Percentiles rank a stretch among this genome's conserved stretches.
Evolutionary conservation across 2,888 invertebrate genomes (phyloP).

Genomic region (Aricia artaxerxes): DNA sequence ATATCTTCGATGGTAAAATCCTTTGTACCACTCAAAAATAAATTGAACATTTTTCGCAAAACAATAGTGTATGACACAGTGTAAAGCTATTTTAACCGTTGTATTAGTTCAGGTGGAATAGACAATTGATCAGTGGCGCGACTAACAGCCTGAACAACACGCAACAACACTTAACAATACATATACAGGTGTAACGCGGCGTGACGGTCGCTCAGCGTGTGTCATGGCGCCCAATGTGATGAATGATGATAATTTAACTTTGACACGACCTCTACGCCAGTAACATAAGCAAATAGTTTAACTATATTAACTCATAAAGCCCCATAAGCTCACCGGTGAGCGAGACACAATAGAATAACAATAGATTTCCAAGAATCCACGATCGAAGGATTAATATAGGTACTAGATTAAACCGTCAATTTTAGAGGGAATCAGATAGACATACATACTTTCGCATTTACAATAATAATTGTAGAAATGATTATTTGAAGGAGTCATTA

Average conservation of each 20-base stretch:
- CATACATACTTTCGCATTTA: no score
- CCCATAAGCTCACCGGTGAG: no score
- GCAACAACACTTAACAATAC: neutral
- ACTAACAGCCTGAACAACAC: neutral
- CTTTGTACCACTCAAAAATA: neutral
- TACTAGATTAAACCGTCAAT: no score
- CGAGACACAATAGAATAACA: no score
- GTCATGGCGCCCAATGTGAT: neutral
- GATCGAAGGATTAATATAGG: no score
- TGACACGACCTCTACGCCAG: neutral
- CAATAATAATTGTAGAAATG: no score
- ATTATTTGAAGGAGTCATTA: no score
- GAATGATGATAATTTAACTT: neutral
- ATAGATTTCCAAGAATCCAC: no score
- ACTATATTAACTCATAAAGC: no score
- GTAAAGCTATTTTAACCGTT: neutral
- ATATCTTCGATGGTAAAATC: neutral
- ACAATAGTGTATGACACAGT: neutral
- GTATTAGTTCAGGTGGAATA: neutral
- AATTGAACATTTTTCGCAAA: neutral
- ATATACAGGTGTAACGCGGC: neutral
- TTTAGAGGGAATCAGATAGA: no score
- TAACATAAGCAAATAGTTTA: no score
- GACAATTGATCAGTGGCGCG: conserved; percentile 2
- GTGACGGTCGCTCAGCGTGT: neutral